Conservation (phyloP, 2,113 vertebrate genomes). For the Damaliscus lunatus region DNA sequence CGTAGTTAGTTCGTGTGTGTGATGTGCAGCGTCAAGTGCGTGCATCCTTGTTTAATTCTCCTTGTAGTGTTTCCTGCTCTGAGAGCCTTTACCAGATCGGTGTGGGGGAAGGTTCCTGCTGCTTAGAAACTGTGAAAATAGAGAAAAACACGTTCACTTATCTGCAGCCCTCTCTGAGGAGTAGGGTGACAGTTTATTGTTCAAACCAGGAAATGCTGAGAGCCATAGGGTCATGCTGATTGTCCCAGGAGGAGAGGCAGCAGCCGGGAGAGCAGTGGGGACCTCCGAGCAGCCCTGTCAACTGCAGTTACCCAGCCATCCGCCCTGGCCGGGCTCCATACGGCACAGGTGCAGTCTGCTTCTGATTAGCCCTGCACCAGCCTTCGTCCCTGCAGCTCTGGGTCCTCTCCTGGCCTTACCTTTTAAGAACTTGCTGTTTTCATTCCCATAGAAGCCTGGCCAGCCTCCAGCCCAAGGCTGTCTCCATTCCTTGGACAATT, state of each 20-base stretch:
- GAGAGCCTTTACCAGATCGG: neutral
- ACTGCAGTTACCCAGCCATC: accelerated
- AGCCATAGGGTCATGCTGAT: neutral
- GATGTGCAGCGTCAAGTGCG: accelerated
- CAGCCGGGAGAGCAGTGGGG: neutral
- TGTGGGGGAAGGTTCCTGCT: neutral
- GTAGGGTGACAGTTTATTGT: neutral
- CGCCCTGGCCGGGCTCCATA: accelerated
- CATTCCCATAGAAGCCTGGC: neutral
- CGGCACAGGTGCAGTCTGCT: neutral
- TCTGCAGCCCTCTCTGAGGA: neutral
- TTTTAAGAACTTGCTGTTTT: neutral
- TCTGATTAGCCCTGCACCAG: neutral
- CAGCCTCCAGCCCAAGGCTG: neutral
- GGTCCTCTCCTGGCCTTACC: neutral
- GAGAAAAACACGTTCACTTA: neutral
- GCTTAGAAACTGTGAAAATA: neutral
- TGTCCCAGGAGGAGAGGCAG: neutral
- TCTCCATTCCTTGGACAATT: neutral
- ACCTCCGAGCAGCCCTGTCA: neutral
- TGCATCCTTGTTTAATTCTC: neutral
- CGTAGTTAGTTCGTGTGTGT: neutral
- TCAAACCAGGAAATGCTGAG: neutral
- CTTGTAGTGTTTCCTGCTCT: neutral
- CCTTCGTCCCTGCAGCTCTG: neutral